Base-by-base conservation (phyloP, 2,888 invertebrate genomes). In the Apoderus coryli region DNA sequence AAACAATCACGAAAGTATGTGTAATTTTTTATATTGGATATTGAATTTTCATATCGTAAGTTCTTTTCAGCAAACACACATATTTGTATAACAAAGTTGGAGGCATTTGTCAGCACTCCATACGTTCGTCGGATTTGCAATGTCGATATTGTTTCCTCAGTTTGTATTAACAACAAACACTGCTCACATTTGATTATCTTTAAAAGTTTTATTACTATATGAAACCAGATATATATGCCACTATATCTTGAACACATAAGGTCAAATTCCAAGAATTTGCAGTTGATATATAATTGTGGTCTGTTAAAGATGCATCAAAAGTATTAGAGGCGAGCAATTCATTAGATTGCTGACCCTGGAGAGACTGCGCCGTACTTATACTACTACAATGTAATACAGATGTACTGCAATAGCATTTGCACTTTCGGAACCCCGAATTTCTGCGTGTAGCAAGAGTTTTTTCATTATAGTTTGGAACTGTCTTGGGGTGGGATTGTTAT, bases 391-490 rank as follows among this genome's bases (percentile, higher is more conserved):
- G 19, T 6, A 19, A n/a, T 7, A 19, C n/a, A 19, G 19, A 19
- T 19, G 19, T 19, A 19, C 19, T 19, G 19, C 19, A 7, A 19
- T 19, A n/a, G 19, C 19, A 19, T 19, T 19, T 19, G 19, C 19
- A 19, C n/a, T 7, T 19, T 19, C n/a, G 19, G 7, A 7, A n/a
- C 19, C 19, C n/a, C 19, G 19, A 19, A 19, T n/a, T 19, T 27
- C 11, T 6, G 7, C n/a, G n/a, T 19, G 19, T 19, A 19, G 6
- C n/a, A 42, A 25, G 10, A 42, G 22, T 14, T 31, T 25, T 33
- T 42, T 43, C 24, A 38, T 40, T n/a, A 41, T 37, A 13, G 14
- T 24, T 25, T 37, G 14, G 30, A 39, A 43, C 31, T 43, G 42
- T 26, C 10, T 22, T 3, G 37, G 39, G 22, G 34, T 35, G 3